Evolutionary conservation across 2,888 invertebrate genomes (phyloP).

Genomic region (Epistrophe grossulariae): DNA sequence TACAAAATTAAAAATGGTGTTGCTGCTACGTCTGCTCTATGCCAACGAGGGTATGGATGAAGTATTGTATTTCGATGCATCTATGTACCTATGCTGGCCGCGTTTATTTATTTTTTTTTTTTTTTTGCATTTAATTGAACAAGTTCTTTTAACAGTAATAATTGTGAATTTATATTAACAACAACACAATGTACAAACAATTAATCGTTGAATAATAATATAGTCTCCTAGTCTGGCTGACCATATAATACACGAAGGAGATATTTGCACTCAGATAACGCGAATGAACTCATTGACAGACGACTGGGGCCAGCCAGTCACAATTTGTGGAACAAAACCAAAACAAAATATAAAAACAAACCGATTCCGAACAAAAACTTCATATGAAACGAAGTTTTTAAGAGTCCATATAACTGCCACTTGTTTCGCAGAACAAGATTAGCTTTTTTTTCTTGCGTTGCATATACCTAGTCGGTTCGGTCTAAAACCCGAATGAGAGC

Average conservation of each 20-base stretch:
- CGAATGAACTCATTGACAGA: conserved; percentile 57
- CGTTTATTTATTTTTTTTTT: conserved; percentile 31
- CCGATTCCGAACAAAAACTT: conserved; percentile 6
- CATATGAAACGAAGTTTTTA: conserved; percentile 6
- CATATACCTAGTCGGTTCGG: conserved; percentile 6
- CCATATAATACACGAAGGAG: background rate
- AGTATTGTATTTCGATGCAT: conserved; percentile 14
- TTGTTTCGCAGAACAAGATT: conserved; percentile 38
- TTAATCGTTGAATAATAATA: conserved; percentile 19
- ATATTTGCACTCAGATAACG: conserved; percentile 36
- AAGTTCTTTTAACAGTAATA: conserved; percentile 27
- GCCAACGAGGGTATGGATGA: conserved; percentile 12
- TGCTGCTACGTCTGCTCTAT: conserved; percentile 12
- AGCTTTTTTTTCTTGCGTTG: background rate
- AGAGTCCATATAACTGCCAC: conserved; percentile 43
- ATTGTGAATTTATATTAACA: conserved; percentile 53
- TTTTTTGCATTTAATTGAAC: conserved; percentile 46
- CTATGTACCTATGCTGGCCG: conserved; percentile 17
- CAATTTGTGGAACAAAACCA: conserved; percentile 10
- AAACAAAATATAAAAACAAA: conserved; percentile 27
- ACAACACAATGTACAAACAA: conserved; percentile 30
- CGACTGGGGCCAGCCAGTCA: background rate
- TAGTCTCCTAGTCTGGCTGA: background rate
- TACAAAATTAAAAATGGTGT: conserved; percentile 17
- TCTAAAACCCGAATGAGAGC: conserved; percentile 34